Percentiles rank a stretch among this genome's conserved stretches.
These are phyloP conservation scores for Ectropis grisescens DNA, from an alignment of 1,140 invertebrate genomes.

Conservation along the genomic window DNA sequence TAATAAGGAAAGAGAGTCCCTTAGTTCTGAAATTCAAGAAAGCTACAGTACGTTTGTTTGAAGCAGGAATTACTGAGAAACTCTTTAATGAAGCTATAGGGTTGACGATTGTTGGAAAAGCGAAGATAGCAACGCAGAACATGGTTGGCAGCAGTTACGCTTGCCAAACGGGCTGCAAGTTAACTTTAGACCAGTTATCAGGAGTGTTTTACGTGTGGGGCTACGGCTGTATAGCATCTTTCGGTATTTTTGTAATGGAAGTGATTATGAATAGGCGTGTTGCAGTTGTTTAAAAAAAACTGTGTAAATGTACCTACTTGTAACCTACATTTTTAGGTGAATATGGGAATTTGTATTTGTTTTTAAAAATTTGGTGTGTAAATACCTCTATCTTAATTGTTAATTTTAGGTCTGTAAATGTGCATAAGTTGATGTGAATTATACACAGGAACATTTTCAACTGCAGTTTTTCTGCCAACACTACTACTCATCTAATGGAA, in stretches of 20 bases:
- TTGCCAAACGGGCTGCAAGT: constrained; percentile 25
- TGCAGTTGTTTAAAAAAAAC: too few species aligned
- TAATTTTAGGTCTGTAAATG: too few species aligned
- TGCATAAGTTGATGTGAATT: too few species aligned
- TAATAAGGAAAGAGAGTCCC: constrained; percentile 30
- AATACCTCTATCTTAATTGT: too few species aligned
- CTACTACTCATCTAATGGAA: too few species aligned
- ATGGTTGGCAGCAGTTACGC: constrained; percentile 38
- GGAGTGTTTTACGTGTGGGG: constrained; percentile 37
- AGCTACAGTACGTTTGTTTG: constrained; percentile 27
- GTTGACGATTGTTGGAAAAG: constrained; percentile 25
- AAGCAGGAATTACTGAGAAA: constrained; percentile 39
- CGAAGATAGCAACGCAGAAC: constrained; percentile 26
- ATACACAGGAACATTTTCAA: too few species aligned
- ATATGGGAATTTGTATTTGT: too few species aligned
- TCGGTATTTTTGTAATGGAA: constrained; percentile 25
- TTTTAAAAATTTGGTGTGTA: too few species aligned
- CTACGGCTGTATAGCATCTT: constrained; percentile 25
- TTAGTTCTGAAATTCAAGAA: constrained; percentile 19
- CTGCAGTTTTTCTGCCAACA: too few species aligned
- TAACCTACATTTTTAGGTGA: too few species aligned
- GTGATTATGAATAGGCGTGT: constrained; percentile 12
- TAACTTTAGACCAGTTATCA: constrained; percentile 26
- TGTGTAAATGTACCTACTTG: too few species aligned
- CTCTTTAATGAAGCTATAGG: constrained; percentile 38